phyloP scores from a whole-genome alignment of 1,140 invertebrate genomes.

The Steinernema khuongi region DNA sequence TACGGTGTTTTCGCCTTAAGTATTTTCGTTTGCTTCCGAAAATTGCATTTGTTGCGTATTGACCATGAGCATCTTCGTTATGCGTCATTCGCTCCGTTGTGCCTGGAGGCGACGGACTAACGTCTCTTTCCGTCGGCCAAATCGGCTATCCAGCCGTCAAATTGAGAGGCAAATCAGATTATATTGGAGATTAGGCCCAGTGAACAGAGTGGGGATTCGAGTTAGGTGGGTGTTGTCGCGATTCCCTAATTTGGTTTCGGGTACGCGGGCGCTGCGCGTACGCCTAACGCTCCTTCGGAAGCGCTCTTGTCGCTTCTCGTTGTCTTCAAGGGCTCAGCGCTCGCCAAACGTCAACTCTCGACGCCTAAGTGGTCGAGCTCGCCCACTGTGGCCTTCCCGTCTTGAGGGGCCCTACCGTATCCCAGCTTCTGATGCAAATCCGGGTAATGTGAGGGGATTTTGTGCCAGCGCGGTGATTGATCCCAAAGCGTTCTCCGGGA shows the following conservation, averaged over 20 bases:
- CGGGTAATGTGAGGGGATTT: constrained; percentile 2
- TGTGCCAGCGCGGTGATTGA: background rate
- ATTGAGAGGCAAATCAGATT: constrained; percentile 14
- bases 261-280: background rate
- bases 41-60: constrained; percentile 11
- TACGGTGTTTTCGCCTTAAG: background rate
- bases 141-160: constrained; percentile 10
- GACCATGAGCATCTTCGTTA: constrained; percentile 2
- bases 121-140: no score
- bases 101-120: no score
- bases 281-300: background rate
- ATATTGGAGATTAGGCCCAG: constrained; percentile 11
- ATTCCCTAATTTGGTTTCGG: constrained; percentile 12
- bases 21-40: background rate
- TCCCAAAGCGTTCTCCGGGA: background rate
- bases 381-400: no score
- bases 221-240: constrained; percentile 14
- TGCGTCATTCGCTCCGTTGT: background rate
- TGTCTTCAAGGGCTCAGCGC: background rate
- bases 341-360: background rate
- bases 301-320: constrained; percentile 10
- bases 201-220: constrained; percentile 6
- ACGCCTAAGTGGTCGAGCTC: background rate
- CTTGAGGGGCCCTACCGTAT: no score
- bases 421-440: constrained; percentile 8